Base-by-base conservation (phyloP, 2,113 vertebrate species). In the Bungarus multicinctus region DNA sequence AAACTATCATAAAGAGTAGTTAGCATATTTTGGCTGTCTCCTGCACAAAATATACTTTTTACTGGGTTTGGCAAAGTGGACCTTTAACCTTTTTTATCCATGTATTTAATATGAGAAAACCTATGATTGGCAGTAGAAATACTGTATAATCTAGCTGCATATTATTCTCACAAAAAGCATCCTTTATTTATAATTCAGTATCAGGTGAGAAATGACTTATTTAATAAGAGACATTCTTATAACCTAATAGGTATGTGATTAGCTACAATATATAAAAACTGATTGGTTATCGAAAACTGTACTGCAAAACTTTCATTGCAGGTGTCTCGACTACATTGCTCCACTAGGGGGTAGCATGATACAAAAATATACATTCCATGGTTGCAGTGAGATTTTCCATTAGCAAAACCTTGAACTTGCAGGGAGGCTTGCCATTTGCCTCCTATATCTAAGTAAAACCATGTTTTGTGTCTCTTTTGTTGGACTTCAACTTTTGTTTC, bases 281-380 rank as follows among this genome's bases (percentile, higher is more conserved):
- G 91, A 85, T 85, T 89, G 69, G 14, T 94, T 47, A 8, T 45
- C 87, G n/a, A 89, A 88, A 86, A 81, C 23, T 94, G 55, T 88
- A 92, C 0, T 90, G 55, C 45, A 91, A 92, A n/a, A 47, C 90
- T 91, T 87, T 60, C 43, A 69, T 23, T 8, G 87, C 4, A 89
- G 14, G 11, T 94, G 92, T 93, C 94, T 52, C 96, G 94, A 34
- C 30, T 3, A 45, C 34, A 2, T 0, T 8, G 0, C 11, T 52
- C 88, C 95, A 94, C 95, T 60, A 50, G 97, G 94, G 4, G 39
- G 90, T 57, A 96, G 96, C 96, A 95, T 92, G 93, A 96, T 88
- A 94, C 91, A 94, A 93, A 96, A 93, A 53, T 91, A 27, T 91
- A 0, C 0, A 0, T 87, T 25, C 0, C 4, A 50, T 86, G 12